Evolutionary conservation across 2,888 invertebrate species (phyloP).

Genomic region (Thalpophila matura): DNA sequence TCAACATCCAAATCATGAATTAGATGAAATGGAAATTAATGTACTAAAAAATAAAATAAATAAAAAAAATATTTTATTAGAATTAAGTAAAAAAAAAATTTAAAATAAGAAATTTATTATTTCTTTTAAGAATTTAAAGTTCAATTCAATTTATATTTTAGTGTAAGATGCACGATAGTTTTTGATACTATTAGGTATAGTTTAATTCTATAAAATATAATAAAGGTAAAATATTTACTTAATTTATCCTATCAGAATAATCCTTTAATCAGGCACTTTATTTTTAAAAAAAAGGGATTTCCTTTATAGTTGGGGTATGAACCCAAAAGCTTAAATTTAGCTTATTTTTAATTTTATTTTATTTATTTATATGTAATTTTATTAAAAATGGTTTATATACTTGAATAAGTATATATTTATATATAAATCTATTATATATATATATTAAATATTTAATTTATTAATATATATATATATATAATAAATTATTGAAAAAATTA

Average conservation of each 20-base stretch:
- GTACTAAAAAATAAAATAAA: constrained; percentile 89
- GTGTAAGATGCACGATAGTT: constrained; percentile 92
- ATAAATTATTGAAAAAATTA: constrained; percentile 61
- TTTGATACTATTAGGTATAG: constrained; percentile 91
- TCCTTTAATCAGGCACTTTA: constrained; percentile 87
- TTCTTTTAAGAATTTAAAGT: constrained; percentile 79
- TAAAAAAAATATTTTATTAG: constrained; percentile 88
- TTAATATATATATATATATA: constrained; percentile 62
- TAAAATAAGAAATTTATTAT: constrained; percentile 90
- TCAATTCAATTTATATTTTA: constrained; percentile 87
- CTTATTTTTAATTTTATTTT: constrained; percentile 81
- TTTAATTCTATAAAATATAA: constrained; percentile 92
- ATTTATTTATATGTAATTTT: constrained; percentile 64
- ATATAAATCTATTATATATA: constrained; percentile 51
- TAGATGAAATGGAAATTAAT: constrained; percentile 80
- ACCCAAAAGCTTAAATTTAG: constrained; percentile 91
- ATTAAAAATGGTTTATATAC: constrained; percentile 68
- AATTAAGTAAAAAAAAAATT: constrained; percentile 84
- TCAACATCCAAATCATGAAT: constrained; percentile 88
- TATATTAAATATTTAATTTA: constrained; percentile 64
- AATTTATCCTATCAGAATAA: constrained; percentile 87
- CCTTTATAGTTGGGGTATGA: constrained; percentile 91
- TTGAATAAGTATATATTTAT: constrained; percentile 45
- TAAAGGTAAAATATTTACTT: constrained; percentile 87
- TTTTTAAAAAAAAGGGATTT: constrained; percentile 84